Percentiles rank a stretch among this genome's conserved stretches.
phyloP scores from a whole-genome alignment of 2,888 invertebrate species.

The Cepaea hortensis region DNA sequence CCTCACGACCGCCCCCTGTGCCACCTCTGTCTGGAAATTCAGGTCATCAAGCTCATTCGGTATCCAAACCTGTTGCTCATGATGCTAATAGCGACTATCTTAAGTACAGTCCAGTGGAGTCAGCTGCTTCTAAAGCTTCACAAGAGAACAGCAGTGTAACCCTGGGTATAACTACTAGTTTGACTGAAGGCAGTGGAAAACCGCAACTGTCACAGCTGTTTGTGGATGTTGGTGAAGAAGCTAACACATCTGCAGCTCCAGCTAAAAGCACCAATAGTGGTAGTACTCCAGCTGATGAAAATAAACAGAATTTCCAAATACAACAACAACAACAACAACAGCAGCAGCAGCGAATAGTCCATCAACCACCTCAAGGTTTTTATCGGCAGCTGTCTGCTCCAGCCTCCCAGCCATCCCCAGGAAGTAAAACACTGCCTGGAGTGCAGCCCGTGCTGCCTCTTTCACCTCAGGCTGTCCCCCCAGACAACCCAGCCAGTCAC shows the following conservation, averaged over 20 bases:
- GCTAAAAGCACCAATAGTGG: background rate
- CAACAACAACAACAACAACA: background rate
- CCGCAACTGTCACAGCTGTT: background rate
- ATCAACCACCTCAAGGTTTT: constrained; percentile 7
- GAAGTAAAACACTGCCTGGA: background rate
- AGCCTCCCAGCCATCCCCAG: background rate
- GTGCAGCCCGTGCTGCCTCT: background rate
- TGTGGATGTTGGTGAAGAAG: background rate
- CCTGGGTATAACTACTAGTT: background rate
- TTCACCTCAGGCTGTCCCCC: background rate
- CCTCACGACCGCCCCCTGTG: background rate
- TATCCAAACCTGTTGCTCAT: background rate
- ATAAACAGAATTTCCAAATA: background rate
- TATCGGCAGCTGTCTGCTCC: constrained; percentile 26
- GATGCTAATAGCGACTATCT: constrained; percentile 11
- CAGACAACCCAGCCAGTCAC: background rate
- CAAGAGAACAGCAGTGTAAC: background rate
- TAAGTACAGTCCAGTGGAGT: background rate
- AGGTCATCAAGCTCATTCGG: background rate
- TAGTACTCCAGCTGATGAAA: background rate
- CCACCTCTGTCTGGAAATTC: background rate
- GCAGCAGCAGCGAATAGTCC: background rate
- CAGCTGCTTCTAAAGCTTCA: background rate
- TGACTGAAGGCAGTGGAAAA: background rate
- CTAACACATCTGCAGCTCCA: background rate